A percentile compares a stretch with the other conserved stretches of the same genome.
Evolutionary conservation across 92 coral and sea anemone species (phyloP).

Genomic region (Zoanthus sociatus): DNA sequence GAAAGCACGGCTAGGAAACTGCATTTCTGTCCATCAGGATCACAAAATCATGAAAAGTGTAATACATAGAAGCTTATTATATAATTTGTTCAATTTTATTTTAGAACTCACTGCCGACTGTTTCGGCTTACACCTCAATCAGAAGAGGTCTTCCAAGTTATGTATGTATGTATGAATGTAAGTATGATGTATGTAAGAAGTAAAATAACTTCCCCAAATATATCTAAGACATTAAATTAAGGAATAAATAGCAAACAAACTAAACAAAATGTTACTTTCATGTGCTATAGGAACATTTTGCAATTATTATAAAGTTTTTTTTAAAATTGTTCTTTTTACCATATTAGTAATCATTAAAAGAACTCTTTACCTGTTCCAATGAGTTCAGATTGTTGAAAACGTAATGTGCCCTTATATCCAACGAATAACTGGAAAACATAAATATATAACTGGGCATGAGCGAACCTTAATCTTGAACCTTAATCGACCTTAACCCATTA

Average conservation of each 20-base stretch:
- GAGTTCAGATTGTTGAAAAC: no score
- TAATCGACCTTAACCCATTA: no score
- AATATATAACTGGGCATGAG: no score
- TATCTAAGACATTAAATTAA: not conserved
- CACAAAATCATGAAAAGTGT: not conserved
- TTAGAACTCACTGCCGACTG: not conserved
- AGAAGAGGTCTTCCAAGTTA: no score
- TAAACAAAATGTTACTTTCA: not conserved
- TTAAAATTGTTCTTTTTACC: constrained; percentile 6
- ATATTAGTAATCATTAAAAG: not conserved
- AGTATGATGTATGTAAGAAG: not conserved
- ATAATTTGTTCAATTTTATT: constrained; percentile 1
- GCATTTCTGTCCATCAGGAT: constrained; percentile 18
- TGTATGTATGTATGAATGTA: not conserved
- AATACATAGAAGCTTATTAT: not conserved
- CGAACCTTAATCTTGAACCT: no score
- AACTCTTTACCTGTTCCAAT: not conserved
- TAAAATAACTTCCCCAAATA: not conserved
- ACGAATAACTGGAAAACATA: no score
- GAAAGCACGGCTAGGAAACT: constrained; percentile 5
- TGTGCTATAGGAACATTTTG: constrained; percentile 1
- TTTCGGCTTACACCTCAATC: no score
- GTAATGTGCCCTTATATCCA: no score
- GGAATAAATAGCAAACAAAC: not conserved
- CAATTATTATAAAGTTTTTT: not conserved